Evolutionary conservation across 2,797 vertebrate genomes (phyloP).

Genomic region (Dendrocincla tyrannina): DNA sequence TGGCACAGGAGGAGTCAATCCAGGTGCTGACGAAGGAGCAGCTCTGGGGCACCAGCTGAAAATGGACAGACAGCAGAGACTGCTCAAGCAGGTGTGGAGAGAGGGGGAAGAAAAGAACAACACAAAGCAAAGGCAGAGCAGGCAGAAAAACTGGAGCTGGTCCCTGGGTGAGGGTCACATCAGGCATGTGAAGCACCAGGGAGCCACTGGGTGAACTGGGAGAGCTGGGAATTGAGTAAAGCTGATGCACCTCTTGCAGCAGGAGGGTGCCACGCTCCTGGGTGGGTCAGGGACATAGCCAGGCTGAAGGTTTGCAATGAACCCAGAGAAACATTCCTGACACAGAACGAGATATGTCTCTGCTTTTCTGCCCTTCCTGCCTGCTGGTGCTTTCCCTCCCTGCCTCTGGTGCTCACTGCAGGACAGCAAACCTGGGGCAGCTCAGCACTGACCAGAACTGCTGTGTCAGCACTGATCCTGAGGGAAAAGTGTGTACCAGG

Average conservation of each 20-base stretch:
- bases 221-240: background rate
- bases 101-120: background rate
- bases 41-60: background rate
- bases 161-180: rapidly evolving
- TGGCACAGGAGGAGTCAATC: background rate
- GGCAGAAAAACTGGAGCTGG: background rate
- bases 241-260: background rate
- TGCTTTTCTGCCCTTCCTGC: rapidly evolving
- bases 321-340: background rate
- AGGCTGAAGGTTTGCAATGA: background rate
- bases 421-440: no score
- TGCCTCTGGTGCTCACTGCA: no score
- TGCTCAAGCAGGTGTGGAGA: background rate
- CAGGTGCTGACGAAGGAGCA: background rate
- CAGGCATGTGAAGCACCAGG: background rate
- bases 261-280: no score
- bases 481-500: no score
- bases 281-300: no score
- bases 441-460: no score
- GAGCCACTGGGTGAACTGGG: background rate
- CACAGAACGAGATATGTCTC: rapidly evolving
- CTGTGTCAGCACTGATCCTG: rapidly evolving
- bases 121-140: background rate
- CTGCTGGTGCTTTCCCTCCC: background rate
- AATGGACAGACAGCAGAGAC: background rate